Evolutionary conservation across 2,797 vertebrate genomes (phyloP).

Genomic region (Masticophis lateralis): DNA sequence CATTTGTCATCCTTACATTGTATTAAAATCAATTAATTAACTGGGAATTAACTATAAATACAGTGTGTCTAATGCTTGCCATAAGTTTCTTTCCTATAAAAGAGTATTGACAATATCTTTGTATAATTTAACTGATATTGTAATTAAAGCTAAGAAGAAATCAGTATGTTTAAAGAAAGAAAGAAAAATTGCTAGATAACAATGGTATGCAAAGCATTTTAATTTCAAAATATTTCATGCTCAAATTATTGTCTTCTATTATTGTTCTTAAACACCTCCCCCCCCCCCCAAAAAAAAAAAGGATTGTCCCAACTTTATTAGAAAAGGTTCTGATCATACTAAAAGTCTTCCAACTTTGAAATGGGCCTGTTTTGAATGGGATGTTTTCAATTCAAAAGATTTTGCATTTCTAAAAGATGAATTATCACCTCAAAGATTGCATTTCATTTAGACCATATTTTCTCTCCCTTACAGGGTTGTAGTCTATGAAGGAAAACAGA

Average conservation of each 20-base stretch:
- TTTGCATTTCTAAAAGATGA: not conserved
- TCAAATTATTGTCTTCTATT: not conserved
- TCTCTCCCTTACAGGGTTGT: constrained; percentile 78
- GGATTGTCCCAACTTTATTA: not conserved
- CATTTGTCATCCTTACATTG: not conserved
- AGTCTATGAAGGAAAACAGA: constrained; percentile 96
- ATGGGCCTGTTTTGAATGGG: not conserved
- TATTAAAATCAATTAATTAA: not conserved
- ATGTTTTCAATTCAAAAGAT: not conserved
- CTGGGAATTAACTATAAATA: not conserved
- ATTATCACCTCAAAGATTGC: not conserved
- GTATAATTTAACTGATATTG: not conserved
- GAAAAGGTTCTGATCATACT: not conserved
- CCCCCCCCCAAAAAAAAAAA: not conserved
- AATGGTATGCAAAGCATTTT: not conserved
- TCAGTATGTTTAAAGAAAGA: not conserved
- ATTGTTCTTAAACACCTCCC: not conserved
- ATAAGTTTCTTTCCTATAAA: not conserved
- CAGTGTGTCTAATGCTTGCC: not conserved
- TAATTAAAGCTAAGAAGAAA: not conserved
- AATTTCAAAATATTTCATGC: not conserved
- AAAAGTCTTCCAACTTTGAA: not conserved
- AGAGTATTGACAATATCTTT: not conserved
- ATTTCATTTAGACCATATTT: not conserved
- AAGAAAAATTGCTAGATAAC: not conserved